These are phyloP conservation scores for Hucho hucho DNA, from an alignment of 2,113 vertebrate genomes.

Conservation along the genomic window DNA sequence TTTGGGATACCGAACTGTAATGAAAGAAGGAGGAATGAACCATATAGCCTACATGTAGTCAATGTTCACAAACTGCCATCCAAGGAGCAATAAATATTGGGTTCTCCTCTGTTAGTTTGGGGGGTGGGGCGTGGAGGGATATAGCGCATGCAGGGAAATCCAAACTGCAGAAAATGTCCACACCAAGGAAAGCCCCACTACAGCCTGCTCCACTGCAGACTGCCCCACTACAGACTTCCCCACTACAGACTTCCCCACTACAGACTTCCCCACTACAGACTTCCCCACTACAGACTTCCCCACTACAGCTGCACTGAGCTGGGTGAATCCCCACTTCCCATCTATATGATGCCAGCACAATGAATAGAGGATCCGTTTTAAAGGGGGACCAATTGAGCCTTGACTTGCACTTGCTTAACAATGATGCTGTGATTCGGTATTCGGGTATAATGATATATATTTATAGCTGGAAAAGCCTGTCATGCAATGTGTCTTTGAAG, in stretches of 20 bases:
- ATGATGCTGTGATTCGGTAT: no score
- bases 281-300: no score
- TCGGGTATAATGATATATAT: no score
- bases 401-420: no score
- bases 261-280: not conserved
- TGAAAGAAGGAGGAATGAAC: not conserved
- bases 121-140: not conserved
- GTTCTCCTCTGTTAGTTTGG: not conserved
- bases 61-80: not conserved
- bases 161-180: not conserved
- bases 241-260: not conserved
- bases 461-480: no score
- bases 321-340: not conserved
- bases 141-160: not conserved
- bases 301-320: not conserved
- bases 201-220: not conserved
- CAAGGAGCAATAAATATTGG: not conserved
- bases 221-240: not conserved
- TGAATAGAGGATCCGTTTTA: no score
- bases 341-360: not conserved
- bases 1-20: not conserved
- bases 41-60: not conserved
- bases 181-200: not conserved
- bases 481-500: no score
- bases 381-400: no score